Conservation (phyloP, 2,113 vertebrate species). For the Protobothrops flavoviridis region DNA sequence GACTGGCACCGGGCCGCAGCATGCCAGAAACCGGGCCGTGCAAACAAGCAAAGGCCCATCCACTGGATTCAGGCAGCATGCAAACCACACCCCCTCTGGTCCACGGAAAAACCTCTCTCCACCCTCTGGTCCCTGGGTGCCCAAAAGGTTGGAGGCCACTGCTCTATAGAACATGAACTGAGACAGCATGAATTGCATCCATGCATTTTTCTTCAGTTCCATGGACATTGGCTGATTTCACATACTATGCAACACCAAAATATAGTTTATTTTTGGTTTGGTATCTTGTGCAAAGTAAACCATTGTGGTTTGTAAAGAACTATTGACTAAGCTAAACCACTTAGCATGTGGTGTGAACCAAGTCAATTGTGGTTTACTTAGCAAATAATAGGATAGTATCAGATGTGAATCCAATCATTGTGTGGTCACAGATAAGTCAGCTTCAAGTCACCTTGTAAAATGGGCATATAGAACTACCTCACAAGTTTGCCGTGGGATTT, state of each 20-base stretch:
- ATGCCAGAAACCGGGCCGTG: background rate
- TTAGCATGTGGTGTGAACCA: background rate
- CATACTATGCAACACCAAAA: background rate
- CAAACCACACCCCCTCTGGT: background rate
- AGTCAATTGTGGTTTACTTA: background rate
- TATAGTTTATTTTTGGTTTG: background rate
- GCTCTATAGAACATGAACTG: background rate
- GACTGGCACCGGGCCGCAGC: background rate
- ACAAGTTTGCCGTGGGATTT: background rate
- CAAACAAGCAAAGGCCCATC: background rate
- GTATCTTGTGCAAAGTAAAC: background rate
- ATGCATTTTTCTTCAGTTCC: background rate
- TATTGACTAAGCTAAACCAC: background rate
- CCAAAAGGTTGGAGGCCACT: background rate
- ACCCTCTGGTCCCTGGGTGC: background rate
- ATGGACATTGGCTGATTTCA: background rate
- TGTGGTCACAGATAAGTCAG: background rate
- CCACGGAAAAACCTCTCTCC: background rate
- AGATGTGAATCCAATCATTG: background rate
- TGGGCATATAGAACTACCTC: background rate
- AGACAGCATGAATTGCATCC: background rate
- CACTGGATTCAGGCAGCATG: background rate
- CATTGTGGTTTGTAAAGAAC: background rate
- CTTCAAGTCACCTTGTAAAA: background rate
- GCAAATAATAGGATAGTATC: background rate